These are phyloP conservation scores for Hyaena hyaena DNA, from an alignment of 2,113 vertebrate species.

Conservation along the genomic window DNA sequence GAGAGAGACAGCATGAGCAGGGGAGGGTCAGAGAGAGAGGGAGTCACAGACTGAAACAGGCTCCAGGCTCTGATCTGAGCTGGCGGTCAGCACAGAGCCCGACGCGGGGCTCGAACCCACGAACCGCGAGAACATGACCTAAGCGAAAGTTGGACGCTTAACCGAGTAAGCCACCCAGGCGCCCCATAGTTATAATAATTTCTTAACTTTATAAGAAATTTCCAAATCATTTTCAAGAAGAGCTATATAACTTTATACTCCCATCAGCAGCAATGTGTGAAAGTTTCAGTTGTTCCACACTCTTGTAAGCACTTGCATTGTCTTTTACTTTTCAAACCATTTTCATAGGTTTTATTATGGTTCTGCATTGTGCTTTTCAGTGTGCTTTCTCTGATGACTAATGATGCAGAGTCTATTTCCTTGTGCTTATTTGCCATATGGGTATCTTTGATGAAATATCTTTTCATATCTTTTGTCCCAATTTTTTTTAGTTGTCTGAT, in stretches of 20 bases:
- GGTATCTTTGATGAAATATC: background rate
- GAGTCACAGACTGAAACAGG: too few relatives aligned
- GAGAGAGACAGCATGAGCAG: too few relatives aligned
- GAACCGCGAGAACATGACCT: too few relatives aligned
- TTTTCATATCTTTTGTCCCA: background rate
- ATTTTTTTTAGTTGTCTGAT: background rate
- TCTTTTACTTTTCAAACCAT: background rate
- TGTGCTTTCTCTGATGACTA: background rate
- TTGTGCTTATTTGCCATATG: background rate
- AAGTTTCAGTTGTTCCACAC: background rate
- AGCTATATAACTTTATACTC: background rate
- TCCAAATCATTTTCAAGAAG: background rate
- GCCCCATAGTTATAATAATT: background rate
- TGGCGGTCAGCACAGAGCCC: too few relatives aligned
- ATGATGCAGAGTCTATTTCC: background rate
- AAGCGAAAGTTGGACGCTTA: too few relatives aligned
- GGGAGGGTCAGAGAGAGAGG: too few relatives aligned
- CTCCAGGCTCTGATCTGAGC: too few relatives aligned
- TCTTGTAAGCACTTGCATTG: background rate
- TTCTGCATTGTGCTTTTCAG: background rate
- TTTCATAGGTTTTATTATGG: background rate
- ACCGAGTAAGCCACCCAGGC: too few relatives aligned
- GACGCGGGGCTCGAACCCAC: too few relatives aligned
- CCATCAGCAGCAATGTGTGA: background rate
- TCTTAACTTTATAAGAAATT: background rate